Conservation (phyloP, 64 coral and sea anemone species). For the Cladopsammia gracilis region DNA sequence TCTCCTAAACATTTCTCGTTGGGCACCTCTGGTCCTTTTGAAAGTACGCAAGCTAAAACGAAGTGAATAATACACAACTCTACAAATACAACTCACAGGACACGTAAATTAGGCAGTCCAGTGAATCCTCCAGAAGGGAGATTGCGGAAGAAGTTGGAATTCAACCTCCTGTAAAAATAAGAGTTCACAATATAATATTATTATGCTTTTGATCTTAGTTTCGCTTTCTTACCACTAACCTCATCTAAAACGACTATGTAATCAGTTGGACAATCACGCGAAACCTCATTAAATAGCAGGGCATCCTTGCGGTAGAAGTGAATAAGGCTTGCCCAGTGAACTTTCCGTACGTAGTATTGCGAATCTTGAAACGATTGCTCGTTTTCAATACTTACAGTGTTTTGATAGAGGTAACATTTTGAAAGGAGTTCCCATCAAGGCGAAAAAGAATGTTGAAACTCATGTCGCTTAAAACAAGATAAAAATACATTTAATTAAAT, state of each 20-base stretch:
- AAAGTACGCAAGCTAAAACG: neutral
- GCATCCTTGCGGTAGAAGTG: too few relatives aligned
- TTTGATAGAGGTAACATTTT: neutral
- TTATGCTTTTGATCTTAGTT: neutral
- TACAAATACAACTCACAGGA: neutral
- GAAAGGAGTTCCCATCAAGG: neutral
- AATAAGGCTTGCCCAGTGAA: too few relatives aligned
- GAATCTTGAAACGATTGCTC: too few relatives aligned
- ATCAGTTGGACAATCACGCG: too few relatives aligned
- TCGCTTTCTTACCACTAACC: too few relatives aligned
- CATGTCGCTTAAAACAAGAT: neutral
- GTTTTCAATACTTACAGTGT: constrained; percentile 14
- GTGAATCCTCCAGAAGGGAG: neutral
- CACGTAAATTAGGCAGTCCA: neutral
- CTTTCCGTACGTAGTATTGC: too few relatives aligned
- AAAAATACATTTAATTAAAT: neutral
- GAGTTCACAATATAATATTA: too few relatives aligned
- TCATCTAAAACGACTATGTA: too few relatives aligned
- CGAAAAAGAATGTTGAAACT: neutral
- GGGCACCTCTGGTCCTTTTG: too few relatives aligned
- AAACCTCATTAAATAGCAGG: too few relatives aligned
- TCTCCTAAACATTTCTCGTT: too few relatives aligned
- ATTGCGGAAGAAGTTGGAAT: neutral
- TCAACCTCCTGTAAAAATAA: neutral
- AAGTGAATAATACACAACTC: neutral